Base-by-base conservation (phyloP, 2,797 vertebrate species). In the Acanthurus lineatus region DNA sequence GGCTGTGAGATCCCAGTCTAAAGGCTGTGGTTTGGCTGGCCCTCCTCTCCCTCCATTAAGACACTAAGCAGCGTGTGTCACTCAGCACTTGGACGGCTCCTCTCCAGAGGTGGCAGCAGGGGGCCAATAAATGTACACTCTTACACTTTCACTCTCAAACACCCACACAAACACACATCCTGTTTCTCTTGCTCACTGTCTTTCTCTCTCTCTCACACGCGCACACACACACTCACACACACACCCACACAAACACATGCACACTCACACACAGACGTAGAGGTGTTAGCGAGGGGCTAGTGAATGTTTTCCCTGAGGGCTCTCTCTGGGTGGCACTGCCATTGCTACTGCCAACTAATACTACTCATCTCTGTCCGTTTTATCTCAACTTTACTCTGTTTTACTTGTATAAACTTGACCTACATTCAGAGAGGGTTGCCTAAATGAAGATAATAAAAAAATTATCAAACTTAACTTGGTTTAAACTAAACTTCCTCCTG, bases 1-100 rank as follows among this genome's bases (percentile, higher is more conserved):
- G 90, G 86, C 91, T 91, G 82, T 84, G 78, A 82, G 87, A 87
- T 93, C 89, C 83, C 80, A 80, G 90, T 91, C 82, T 93, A 71
- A 85, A 92, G 92, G 87, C 91, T 94, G 93, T 83, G 93, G 92
- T 94, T 94, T 94, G 91, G 92, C 93, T 88, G 84, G 88, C 83
- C 88, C 84, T 91, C 85, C 90, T 89, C 87, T 87, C 79, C 77
- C 86, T 90, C 91, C 91, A 93, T 94, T 92, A 93, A 92, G 91
- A 91, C 93, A 89, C 89, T 91, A 91, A 93, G 86, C 90, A 92
- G 91, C 73, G 51, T 91, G 83, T 94, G 93, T 93, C 92, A 92
- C 86, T 94, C 91, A 89, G 86, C 91, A 84, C 86, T 91, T 83
- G 77, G 77, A 86, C 32, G 69, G 81, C 89, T 89, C 79, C 84